Evolutionary conservation across 2,113 vertebrate species (phyloP).

Genomic region (Varanus salvator): DNA sequence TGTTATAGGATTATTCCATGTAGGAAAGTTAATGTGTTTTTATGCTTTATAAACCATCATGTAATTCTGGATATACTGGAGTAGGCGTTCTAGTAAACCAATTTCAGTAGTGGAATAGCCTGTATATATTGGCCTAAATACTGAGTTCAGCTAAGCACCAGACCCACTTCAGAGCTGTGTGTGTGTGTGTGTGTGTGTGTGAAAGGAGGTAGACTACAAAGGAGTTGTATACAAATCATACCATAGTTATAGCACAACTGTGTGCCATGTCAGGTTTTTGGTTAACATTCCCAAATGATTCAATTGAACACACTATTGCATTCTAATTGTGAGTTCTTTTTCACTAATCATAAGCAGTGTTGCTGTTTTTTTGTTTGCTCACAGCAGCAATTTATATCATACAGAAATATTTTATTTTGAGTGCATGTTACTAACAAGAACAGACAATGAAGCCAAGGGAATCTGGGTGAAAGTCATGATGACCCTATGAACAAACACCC

Average conservation of each 20-base stretch:
- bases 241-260: not conserved
- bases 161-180: no score
- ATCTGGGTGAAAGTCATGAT: fast-evolving
- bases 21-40: not conserved
- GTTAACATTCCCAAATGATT: conserved; percentile 58
- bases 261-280: conserved; percentile 32
- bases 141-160: conserved; percentile 11
- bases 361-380: conserved; percentile 49
- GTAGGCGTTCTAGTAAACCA: not conserved
- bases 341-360: conserved; percentile 38
- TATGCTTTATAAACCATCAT: not conserved
- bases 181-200: not conserved
- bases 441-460: not conserved
- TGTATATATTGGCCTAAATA: conserved; percentile 36
- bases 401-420: conserved; percentile 12
- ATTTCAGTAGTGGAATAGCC: not conserved
- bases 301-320: conserved; percentile 14
- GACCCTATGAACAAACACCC: no score
- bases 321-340: conserved; percentile 21
- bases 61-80: not conserved
- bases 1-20: not conserved
- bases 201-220: conserved; percentile 2
- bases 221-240: conserved; percentile 33
- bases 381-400: conserved; percentile 46
- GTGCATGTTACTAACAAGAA: not conserved